Evolutionary conservation across 2,113 vertebrate species (phyloP), one percentile per base, ranked within the genome.

Genomic region (Sprattus sprattus): DNA sequence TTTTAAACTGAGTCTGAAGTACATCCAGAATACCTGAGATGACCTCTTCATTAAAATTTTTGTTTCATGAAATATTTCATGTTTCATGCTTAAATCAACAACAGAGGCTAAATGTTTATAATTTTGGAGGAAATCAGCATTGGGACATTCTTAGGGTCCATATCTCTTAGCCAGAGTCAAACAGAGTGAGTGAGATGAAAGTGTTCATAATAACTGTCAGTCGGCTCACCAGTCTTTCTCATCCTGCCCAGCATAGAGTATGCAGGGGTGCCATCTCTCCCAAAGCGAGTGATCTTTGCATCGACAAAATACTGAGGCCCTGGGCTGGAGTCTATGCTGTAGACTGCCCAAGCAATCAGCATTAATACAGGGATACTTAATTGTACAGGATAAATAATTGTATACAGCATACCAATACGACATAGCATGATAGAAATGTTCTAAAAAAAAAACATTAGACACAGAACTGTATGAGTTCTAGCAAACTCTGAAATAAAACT

Each of bases 301-400:
- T 95, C 95, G 86, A 97, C 85, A 32, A 94, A 94, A 90, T 98
- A 98, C 86, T 92, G 89, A 0, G 97, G 97, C 45, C 97, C 97
- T 0, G 97, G 97, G 85, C 96, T 97, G 82, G 93, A 91, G 82
- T 96, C 95, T 44, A 93, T 93, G 32, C 71, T 32, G 11, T 78
- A 78, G 71, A 78, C 71, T 78, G 28, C 44, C 13, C 4, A 39
- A 78, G 28, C 71, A 75, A 9, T 39, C 39, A 91, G 92, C 46
- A 95, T 87, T 83, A 93, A 96, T 97, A 84, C 0, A 78, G 28
- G 13, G 16, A 32, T 39, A 39, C 28, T 4, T 11, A 11, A 49
- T 11, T 49, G 47, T 49, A 49, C 13, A 49, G 9, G 8, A 49
- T 9, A 11, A 49, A 49, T 49, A 49, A 39, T 39, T 49, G 13